phyloP scores from a whole-genome alignment of 2,797 vertebrate species.

The Protonibea diacanthus region DNA sequence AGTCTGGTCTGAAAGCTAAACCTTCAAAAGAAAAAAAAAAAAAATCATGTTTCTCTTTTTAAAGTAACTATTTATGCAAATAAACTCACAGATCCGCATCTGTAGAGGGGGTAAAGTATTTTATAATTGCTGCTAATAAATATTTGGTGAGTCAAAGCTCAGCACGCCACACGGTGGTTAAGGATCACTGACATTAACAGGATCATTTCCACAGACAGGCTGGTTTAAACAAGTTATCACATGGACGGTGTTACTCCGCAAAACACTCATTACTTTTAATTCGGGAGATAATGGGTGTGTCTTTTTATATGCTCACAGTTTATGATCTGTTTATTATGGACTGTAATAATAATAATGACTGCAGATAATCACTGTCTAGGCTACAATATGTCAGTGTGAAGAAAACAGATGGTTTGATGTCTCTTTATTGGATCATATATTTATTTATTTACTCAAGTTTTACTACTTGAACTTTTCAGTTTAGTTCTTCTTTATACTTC shows the following conservation, averaged over 20 bases:
- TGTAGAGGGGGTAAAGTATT: neutral
- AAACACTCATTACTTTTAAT: conserved; percentile 30
- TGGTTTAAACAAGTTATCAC: conserved; percentile 42
- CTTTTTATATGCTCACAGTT: neutral
- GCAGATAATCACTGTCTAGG: neutral
- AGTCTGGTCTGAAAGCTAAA: conserved; percentile 4
- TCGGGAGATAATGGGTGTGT: conserved; percentile 8
- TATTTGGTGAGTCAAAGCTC: neutral
- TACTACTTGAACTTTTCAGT: neutral
- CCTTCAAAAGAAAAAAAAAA: neutral
- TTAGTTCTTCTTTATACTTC: neutral
- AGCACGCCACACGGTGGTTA: neutral
- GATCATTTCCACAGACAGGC: conserved; percentile 7
- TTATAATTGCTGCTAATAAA: neutral
- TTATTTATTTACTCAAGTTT: no score
- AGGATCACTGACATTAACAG: neutral
- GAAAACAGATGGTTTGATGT: neutral
- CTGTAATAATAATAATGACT: neutral
- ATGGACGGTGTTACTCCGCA: conserved; percentile 1
- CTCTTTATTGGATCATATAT: neutral
- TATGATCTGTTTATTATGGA: conserved; percentile 14
- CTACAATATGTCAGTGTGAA: neutral
- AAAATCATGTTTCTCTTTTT: neutral
- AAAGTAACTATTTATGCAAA: neutral
- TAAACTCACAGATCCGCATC: fast-evolving